Conservation (phyloP, 2,888 invertebrate genomes). For the Tromatobia lineatoria region DNA sequence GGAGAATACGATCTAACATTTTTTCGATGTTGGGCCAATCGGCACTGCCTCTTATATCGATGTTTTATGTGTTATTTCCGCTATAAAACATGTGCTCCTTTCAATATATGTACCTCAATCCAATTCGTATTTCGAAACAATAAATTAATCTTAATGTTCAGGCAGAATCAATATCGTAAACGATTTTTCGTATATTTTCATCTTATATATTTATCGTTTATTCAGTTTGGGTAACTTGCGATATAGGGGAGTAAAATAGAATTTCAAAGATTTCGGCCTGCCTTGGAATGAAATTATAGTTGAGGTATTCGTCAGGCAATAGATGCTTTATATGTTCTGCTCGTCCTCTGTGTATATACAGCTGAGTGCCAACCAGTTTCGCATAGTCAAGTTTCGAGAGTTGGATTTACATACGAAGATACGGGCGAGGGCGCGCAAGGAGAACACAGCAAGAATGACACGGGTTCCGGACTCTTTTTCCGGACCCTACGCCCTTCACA, state of each 20-base stretch:
- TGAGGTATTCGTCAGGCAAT: conserved; percentile 12
- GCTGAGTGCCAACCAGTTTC: conserved; percentile 5
- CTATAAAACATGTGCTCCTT: too few species aligned
- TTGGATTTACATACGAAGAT: conserved; percentile 6
- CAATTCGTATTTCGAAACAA: too few species aligned
- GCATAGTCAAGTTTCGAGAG: conserved; percentile 2
- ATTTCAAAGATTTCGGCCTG: not conserved
- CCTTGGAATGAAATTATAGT: conserved; percentile 12
- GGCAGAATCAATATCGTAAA: not conserved
- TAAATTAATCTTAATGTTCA: too few species aligned
- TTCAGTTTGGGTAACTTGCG: not conserved
- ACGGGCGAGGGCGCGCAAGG: not conserved
- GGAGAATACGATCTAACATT: too few species aligned
- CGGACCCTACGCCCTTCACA: not conserved
- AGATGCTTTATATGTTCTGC: conserved; percentile 1
- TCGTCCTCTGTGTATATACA: conserved; percentile 7
- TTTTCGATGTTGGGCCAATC: too few species aligned
- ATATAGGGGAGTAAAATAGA: not conserved
- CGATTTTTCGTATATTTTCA: not conserved
- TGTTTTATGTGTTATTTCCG: too few species aligned
- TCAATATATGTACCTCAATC: too few species aligned
- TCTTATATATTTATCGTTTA: not conserved
- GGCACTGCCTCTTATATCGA: too few species aligned
- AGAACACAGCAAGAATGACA: not conserved
- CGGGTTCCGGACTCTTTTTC: not conserved